phyloP scores from a whole-genome alignment of 2,113 vertebrate species.

The Otus sunia region DNA sequence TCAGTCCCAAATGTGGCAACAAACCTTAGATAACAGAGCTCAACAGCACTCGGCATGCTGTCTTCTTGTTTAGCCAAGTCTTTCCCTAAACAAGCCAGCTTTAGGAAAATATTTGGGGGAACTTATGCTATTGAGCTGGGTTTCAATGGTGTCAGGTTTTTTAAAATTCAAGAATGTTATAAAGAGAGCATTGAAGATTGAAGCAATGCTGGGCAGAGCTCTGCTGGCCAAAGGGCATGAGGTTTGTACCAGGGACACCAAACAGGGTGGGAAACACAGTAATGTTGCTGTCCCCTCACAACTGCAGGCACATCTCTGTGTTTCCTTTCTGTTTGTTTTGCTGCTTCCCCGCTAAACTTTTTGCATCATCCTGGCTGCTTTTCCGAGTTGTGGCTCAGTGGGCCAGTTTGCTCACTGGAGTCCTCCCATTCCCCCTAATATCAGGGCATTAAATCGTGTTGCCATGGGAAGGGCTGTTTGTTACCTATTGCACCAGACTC shows the following conservation, averaged over 20 bases:
- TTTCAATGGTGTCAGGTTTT: constrained; percentile 21
- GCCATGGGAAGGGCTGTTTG: constrained; percentile 67
- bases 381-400: constrained; percentile 1
- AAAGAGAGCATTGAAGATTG: constrained; percentile 32
- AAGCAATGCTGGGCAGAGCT: background rate
- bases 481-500: background rate
- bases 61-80: background rate
- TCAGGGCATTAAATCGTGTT: constrained; percentile 25
- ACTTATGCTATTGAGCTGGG: background rate
- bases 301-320: background rate
- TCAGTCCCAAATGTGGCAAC: constrained; percentile 11
- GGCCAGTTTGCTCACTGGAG: background rate
- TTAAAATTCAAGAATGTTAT: background rate
- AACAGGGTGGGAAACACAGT: background rate
- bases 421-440: background rate
- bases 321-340: constrained; percentile 70
- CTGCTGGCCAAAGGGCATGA: background rate
- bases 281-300: background rate
- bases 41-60: background rate
- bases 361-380: constrained; percentile 68
- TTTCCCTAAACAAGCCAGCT: background rate
- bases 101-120: constrained; percentile 53
- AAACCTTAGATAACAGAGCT: background rate
- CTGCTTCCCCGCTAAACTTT: constrained; percentile 71
- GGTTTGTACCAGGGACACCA: background rate